Base-by-base conservation (phyloP, 2,888 invertebrate genomes). In the Merodon equestris region DNA sequence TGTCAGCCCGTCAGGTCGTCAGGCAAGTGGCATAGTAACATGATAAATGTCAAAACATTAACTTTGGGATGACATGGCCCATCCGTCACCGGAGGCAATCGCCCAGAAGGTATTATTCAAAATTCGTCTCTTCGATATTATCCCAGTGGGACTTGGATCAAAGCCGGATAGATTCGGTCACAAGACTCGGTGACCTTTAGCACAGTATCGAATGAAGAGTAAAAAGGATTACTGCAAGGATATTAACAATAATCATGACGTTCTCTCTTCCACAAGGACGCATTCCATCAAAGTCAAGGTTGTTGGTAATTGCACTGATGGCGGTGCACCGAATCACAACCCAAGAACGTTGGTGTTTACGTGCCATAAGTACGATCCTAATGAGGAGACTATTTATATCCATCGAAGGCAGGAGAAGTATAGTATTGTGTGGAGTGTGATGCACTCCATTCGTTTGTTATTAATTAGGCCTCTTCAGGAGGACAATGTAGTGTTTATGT, bases 31-130 rank as follows among this genome's bases (percentile, higher is more conserved):
- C 61, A 60, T 60, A 71, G 64, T 74, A 63, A 79, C 84, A 85
- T 88, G 88, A 88, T 88, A 84, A 87, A 87, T 88, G 87, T 88
- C 87, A 87, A 86, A 87, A 87, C 87, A 88, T 87, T 87, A 87
- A 88, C 87, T 86, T 87, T 85, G 83, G 27, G 86, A 87, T 88
- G 88, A 87, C 87, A 87, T 83, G 87, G 84, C 86, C 85, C 87
- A 87, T 87, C 87, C 86, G 87, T 87, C 87, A 88, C 85, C 73
- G 68, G 48, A 64, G 60, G 53, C 73, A 64, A 64, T 64, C 38
- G 63, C 68, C 73, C 63, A 68, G 61, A 44, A 68, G 63, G 63
- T 47, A 79, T 79, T 79, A 81, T 71, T 75, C 81, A 71, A 81
- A 81, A 81, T 63, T 70, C 60, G 44, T 79, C 61, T 70, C 64